Percentiles rank a stretch among this genome's conserved stretches.
These are phyloP conservation scores for Crossaster papposus DNA, from an alignment of 53 echinoderm and acorn worm species.

Conservation along the genomic window DNA sequence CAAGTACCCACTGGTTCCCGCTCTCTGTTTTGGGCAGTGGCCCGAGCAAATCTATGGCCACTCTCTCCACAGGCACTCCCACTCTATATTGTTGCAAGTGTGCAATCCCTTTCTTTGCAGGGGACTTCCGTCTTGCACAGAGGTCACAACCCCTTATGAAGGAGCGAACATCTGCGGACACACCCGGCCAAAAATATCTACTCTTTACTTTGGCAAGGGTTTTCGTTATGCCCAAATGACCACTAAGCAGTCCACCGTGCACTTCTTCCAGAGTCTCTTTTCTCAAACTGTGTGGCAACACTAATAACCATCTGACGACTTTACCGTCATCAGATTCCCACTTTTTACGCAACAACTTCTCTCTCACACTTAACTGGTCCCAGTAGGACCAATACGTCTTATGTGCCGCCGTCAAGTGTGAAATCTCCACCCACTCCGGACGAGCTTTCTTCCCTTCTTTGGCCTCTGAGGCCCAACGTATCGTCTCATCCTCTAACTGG, in stretches of 20 bases:
- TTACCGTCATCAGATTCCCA: constrained; percentile 47
- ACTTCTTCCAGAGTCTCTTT: constrained; percentile 41
- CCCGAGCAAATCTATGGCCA: constrained; percentile 55
- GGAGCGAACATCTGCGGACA: constrained; percentile 37
- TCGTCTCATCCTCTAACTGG: constrained; percentile 8
- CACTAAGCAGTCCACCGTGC: constrained; percentile 39
- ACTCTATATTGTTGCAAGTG: constrained; percentile 31
- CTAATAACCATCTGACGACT: neutral
- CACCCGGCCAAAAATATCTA: constrained; percentile 47
- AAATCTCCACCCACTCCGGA: constrained; percentile 25
- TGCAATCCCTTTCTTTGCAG: constrained; percentile 29
- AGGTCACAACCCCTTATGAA: constrained; percentile 28
- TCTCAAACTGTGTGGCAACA: constrained; percentile 32
- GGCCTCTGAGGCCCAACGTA: constrained; percentile 14
- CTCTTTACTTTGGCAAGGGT: constrained; percentile 42
- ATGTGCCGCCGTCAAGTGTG: constrained; percentile 8
- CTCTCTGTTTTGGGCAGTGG: constrained; percentile 46
- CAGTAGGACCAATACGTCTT: constrained; percentile 53
- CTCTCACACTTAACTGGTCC: constrained; percentile 29
- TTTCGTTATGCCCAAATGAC: constrained; percentile 56
- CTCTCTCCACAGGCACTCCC: constrained; percentile 44
- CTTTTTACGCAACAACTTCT: constrained; percentile 3
- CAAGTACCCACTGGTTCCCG: constrained; percentile 54
- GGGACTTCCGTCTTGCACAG: constrained; percentile 49
- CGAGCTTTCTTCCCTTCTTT: neutral